A percentile compares a stretch with the other conserved stretches of the same genome.
Conservation (phyloP, 2,797 vertebrate genomes). For the Furcifer pardalis region DNA sequence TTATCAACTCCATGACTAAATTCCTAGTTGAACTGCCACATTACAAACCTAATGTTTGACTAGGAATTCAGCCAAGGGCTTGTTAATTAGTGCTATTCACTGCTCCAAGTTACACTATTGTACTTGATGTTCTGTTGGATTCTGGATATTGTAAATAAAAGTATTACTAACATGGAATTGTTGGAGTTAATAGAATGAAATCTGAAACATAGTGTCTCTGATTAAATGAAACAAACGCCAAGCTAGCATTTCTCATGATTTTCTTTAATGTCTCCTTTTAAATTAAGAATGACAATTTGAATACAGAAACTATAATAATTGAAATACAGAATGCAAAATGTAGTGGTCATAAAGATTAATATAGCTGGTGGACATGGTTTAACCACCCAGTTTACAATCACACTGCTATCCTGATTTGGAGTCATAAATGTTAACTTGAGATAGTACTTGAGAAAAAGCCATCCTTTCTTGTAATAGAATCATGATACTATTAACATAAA, state of each 20-base stretch:
- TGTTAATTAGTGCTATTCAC: no score
- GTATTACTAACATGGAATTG: neutral
- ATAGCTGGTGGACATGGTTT: neutral
- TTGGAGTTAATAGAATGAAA: neutral
- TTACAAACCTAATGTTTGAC: no score
- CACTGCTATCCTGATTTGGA: conserved; percentile 14
- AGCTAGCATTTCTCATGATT: neutral
- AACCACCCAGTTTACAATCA: conserved; percentile 34
- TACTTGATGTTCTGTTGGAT: no score
- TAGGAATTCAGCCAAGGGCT: no score
- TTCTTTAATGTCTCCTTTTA: neutral
- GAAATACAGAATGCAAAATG: neutral
- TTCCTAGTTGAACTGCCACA: no score
- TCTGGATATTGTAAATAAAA: no score
- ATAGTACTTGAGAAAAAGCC: neutral
- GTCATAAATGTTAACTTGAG: neutral
- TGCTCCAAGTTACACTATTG: no score
- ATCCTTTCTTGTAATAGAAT: conserved; percentile 16
- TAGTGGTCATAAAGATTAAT: neutral
- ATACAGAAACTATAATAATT: neutral
- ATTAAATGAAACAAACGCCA: neutral
- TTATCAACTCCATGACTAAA: no score
- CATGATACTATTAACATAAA: conserved; percentile 36
- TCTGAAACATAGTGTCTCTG: neutral
- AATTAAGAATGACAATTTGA: neutral